Evolutionary conservation across 2,797 vertebrate genomes (phyloP), one percentile per base, ranked within the genome.

Genomic region (Danio kyathit): DNA sequence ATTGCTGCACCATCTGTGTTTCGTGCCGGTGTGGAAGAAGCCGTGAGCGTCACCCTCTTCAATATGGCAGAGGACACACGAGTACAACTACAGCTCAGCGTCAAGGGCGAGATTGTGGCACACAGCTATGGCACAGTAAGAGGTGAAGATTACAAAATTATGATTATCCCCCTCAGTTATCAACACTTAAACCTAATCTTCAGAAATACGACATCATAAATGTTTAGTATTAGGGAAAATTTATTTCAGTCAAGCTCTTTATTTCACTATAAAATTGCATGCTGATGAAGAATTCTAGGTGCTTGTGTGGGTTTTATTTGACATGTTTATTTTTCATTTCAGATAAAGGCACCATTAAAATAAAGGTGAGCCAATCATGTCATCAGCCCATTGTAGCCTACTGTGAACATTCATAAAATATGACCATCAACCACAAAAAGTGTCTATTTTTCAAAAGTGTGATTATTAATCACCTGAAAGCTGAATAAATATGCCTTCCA

Each of bases 271-370:
- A 54, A 40, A 54, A 41, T 17, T 12, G 12, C 3, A 69, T 7
- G 21, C 14, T n/a, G 17, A 52, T 38, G 48, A 19, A 51, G 46
- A 11, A 40, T 38, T 52, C 14, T n/a, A 13, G 17, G 65, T 38
- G 9, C 8, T 51, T 52, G 14, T 70, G 14, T 66, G 51, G 9
- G 5, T 73, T 73, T 73, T 9, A 13, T 11, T 14, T 70, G 17
- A 59, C 0, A 7, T 41, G 8, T 51, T 19, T 72, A 19, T 51
- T 66, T 69, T 65, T 61, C 1, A 54, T 90, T 95, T 88, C 87
- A 98, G 97, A 96, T 89, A 98, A 98, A 95, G 96, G 96, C 86
- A 95, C 93, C 65, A 89, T 97, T 88, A 97, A 95, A 83, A 88
- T 98, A 81, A 96, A 97, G 97, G 97, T 98, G 89, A 96, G 96